Conservation (phyloP, 2,888 invertebrate genomes). For the Aphodius sticticus region DNA sequence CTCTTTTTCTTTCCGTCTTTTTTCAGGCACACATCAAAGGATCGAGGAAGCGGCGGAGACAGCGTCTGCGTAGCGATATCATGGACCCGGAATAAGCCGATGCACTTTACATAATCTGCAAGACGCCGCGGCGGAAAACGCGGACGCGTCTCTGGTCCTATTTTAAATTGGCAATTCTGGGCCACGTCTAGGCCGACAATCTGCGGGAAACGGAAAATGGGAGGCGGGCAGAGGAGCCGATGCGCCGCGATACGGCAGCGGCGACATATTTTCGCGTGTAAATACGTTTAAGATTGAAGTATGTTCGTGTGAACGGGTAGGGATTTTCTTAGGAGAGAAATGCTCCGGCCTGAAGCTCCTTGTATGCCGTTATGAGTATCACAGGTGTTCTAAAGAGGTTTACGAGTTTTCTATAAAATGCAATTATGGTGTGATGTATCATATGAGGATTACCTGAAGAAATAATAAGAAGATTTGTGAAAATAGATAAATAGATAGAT, state of each 20-base stretch:
- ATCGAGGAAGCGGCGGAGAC: neutral
- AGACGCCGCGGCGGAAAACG: slow-evolving; percentile 23
- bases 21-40: slow-evolving; percentile 57
- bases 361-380: no score
- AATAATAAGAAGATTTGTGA: no score
- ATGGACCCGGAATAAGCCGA: slow-evolving; percentile 22
- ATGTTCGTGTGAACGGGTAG: neutral
- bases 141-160: slow-evolving; percentile 23
- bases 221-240: neutral
- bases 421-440: no score
- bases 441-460: no score
- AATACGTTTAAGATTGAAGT: slow-evolving; percentile 5
- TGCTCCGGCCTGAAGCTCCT: no score
- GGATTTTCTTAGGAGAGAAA: no score
- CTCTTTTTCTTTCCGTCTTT: neutral
- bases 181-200: slow-evolving; percentile 18
- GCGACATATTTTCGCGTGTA: slow-evolving; percentile 17
- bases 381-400: no score
- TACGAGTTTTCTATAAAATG: no score
- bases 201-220: slow-evolving; percentile 9
- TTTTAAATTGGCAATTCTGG: slow-evolving; percentile 26
- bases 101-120: slow-evolving; percentile 25
- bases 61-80: slow-evolving; percentile 6
- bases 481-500: no score
- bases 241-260: slow-evolving; percentile 18